phyloP scores from a whole-genome alignment of 2,797 vertebrate species.

The Scarus forsteni region DNA sequence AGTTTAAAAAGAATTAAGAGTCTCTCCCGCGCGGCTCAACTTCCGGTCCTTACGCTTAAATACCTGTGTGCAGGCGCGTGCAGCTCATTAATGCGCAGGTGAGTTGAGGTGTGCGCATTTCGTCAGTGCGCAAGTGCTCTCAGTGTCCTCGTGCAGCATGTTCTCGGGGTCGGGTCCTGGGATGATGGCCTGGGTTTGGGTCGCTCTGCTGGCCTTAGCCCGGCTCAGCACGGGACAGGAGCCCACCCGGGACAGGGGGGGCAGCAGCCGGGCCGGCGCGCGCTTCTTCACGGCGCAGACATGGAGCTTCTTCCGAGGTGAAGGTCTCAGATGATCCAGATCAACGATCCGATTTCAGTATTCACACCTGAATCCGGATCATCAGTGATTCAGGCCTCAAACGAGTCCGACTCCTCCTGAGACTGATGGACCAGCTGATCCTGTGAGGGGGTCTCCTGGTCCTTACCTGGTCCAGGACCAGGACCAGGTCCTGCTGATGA shows the following conservation, averaged over 20 bases:
- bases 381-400: too few relatives aligned
- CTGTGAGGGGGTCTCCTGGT: too few relatives aligned
- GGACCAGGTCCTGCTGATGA: too few relatives aligned
- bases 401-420: too few relatives aligned
- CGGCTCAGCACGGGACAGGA: not conserved
- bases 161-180: not conserved
- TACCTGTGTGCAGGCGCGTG: not conserved
- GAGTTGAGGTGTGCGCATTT: not conserved
- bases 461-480: too few relatives aligned
- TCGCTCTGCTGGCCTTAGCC: conserved; percentile 1
- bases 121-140: not conserved
- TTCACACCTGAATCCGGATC: too few relatives aligned
- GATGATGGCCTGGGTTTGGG: conserved; percentile 25
- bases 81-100: not conserved
- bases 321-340: too few relatives aligned
- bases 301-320: conserved; percentile 23
- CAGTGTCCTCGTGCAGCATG: not conserved
- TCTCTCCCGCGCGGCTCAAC: too few relatives aligned
- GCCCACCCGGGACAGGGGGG: not conserved
- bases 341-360: too few relatives aligned
- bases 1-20: too few relatives aligned
- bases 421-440: too few relatives aligned
- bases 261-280: not conserved
- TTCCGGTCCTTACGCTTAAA: too few relatives aligned
- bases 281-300: not conserved